Evolutionary conservation across 2,888 invertebrate genomes (phyloP).

Genomic region (Eledone cirrhosa): DNA sequence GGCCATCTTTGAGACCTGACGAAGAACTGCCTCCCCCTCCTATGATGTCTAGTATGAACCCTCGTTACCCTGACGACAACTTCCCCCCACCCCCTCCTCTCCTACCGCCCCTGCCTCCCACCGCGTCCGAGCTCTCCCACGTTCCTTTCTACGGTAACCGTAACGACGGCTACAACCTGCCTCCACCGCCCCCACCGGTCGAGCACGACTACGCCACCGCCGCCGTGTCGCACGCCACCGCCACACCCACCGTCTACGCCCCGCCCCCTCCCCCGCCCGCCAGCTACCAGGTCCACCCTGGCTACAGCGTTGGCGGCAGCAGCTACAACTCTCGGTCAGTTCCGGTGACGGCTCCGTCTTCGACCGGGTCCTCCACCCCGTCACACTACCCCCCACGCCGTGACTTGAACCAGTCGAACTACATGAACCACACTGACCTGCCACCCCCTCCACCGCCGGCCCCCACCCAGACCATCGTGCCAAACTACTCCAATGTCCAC

Average conservation of each 20-base stretch:
- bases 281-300: neutral
- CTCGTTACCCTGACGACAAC: constrained; percentile 42
- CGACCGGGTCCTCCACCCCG: neutral
- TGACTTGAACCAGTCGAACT: neutral
- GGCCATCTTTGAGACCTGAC: neutral
- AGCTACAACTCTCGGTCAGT: neutral
- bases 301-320: neutral
- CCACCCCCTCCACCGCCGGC: neutral
- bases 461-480: neutral
- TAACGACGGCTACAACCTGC: constrained; percentile 9
- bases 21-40: constrained; percentile 17
- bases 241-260: neutral
- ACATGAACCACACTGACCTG: constrained; percentile 1
- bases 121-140: constrained; percentile 49
- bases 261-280: neutral
- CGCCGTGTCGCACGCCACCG: neutral
- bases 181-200: constrained; percentile 5
- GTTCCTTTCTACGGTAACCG: neutral
- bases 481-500: constrained; percentile 15
- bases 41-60: neutral
- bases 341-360: constrained; percentile 1
- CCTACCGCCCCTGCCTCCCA: constrained; percentile 51
- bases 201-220: neutral
- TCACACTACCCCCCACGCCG: neutral
- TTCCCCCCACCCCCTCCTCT: constrained; percentile 53